Evolutionary conservation across 2,888 invertebrate species (phyloP).

Genomic region (Apamea epomidion): DNA sequence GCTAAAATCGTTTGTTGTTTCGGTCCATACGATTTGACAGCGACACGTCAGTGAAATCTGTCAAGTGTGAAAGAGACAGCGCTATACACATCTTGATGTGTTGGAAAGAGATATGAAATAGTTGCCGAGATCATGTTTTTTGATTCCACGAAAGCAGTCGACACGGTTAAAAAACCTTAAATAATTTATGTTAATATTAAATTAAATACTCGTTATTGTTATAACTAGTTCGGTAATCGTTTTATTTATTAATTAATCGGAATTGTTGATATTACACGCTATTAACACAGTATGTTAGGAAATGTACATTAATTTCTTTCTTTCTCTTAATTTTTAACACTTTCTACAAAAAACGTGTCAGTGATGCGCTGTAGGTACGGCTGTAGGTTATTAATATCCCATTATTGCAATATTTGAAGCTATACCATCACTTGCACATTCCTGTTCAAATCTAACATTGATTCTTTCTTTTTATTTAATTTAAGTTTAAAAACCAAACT

Average conservation of each 20-base stretch:
- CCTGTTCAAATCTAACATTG: background rate
- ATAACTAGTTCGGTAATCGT: constrained; percentile 21
- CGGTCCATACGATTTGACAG: constrained; percentile 75
- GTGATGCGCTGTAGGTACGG: background rate
- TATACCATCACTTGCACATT: background rate
- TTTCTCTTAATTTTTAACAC: constrained; percentile 27
- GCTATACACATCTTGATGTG: constrained; percentile 51
- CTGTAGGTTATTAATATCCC: constrained; percentile 1
- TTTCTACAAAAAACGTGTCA: constrained; percentile 52
- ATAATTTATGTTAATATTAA: constrained; percentile 49
- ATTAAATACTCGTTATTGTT: constrained; percentile 37
- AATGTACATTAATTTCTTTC: constrained; percentile 8
- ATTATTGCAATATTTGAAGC: background rate
- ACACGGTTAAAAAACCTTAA: constrained; percentile 64
- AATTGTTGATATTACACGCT: constrained; percentile 2
- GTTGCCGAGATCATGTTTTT: constrained; percentile 79
- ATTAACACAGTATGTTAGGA: background rate
- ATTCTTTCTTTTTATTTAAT: background rate
- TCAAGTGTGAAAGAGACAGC: constrained; percentile 77
- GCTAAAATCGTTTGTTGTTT: constrained; percentile 81
- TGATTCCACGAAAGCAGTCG: constrained; percentile 86
- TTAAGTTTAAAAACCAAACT: background rate
- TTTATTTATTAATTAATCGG: constrained; percentile 13
- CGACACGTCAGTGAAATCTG: constrained; percentile 89
- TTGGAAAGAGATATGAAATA: constrained; percentile 72